phyloP scores from a whole-genome alignment of 2,113 vertebrate genomes.

The Grammomys dolichurus region DNA sequence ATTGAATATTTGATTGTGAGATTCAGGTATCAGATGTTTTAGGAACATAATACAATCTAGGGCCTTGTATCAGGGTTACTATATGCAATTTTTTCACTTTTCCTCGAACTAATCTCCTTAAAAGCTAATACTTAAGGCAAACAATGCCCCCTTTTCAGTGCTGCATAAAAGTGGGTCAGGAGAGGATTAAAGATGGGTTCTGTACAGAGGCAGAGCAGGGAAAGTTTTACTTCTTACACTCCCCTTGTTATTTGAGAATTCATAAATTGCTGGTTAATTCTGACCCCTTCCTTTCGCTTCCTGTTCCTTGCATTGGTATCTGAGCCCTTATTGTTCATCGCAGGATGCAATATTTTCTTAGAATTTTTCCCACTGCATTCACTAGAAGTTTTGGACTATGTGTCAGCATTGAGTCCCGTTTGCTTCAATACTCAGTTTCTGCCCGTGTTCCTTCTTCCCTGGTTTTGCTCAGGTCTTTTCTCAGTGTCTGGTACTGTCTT shows the following conservation, averaged over 20 bases:
- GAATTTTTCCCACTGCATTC: background rate
- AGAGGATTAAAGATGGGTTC: slow-evolving; percentile 73
- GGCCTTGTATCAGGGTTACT: slow-evolving; percentile 41
- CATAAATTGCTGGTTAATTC: slow-evolving; percentile 53
- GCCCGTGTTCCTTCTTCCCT: background rate
- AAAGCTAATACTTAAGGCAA: slow-evolving; percentile 75
- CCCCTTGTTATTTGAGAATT: slow-evolving; percentile 59
- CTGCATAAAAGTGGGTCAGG: slow-evolving; percentile 73
- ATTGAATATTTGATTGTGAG: slow-evolving; percentile 39
- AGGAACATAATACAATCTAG: background rate
- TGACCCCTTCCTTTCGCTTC: background rate
- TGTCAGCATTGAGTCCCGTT: background rate
- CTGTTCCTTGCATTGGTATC: background rate
- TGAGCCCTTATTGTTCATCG: slow-evolving; percentile 39
- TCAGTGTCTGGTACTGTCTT: background rate
- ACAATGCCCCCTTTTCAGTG: slow-evolving; percentile 72
- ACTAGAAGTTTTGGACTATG: background rate
- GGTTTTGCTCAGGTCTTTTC: background rate
- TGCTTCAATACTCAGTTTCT: background rate
- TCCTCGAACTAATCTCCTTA: slow-evolving; percentile 82
- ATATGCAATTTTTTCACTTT: slow-evolving; percentile 66
- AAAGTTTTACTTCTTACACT: slow-evolving; percentile 46
- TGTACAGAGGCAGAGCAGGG: slow-evolving; percentile 11
- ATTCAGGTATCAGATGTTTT: background rate
- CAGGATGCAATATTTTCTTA: slow-evolving; percentile 23